Conservation (phyloP, 23 tunicate species). For the Ciona savignyi region DNA sequence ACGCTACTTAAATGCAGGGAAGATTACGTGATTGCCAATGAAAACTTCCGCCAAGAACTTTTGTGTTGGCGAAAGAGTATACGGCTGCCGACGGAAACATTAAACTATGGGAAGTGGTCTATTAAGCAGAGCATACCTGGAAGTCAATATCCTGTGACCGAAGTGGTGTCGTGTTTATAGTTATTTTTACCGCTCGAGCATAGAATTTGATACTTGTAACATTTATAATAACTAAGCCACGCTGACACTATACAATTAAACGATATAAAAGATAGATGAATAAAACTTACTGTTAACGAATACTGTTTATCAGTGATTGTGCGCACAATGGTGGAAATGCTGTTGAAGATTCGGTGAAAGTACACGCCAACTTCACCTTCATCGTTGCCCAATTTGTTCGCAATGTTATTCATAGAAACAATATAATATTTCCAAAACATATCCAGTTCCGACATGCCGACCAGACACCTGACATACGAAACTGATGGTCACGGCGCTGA, state of each 20-base stretch:
- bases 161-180: neutral
- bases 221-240: too few species aligned
- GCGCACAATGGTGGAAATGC: neutral
- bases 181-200: neutral
- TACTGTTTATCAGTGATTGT: neutral
- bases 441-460: slow-evolving; percentile 46
- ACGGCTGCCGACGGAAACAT: neutral
- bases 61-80: neutral
- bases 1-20: neutral
- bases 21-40: neutral
- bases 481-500: neutral
- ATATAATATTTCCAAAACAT: slow-evolving; percentile 48
- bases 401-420: slow-evolving; percentile 14
- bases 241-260: too few species aligned
- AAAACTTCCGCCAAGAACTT: neutral
- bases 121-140: neutral
- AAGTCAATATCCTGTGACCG: neutral
- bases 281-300: too few species aligned
- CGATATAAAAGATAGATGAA: too few species aligned
- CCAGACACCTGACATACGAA: slow-evolving; percentile 37
- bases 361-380: neutral
- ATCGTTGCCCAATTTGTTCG: neutral
- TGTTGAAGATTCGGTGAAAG: neutral
- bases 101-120: neutral
- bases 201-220: too few species aligned